Conservation (phyloP, 2,113 vertebrate species). For the Prunella fulvescens region DNA sequence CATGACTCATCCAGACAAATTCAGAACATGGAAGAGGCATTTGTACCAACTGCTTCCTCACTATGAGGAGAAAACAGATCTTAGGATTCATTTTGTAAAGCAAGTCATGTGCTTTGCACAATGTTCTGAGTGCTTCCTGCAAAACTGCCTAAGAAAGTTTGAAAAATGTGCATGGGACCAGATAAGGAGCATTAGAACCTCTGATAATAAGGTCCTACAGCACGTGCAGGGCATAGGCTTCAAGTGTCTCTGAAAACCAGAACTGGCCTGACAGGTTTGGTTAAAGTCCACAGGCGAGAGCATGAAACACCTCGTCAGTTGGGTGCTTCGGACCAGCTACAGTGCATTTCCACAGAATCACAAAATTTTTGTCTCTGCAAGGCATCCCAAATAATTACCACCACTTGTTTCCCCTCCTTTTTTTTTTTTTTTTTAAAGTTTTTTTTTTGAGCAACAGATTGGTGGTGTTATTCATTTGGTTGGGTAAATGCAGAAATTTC, state of each 20-base stretch:
- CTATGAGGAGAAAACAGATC: neutral
- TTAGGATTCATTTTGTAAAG: neutral
- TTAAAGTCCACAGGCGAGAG: neutral
- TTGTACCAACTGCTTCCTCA: neutral
- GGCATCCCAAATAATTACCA: neutral
- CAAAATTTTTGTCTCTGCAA: neutral
- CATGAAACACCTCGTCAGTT: neutral
- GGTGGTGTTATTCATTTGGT: neutral
- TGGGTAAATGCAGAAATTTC: neutral
- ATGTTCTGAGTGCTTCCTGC: rapidly evolving
- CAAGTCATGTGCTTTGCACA: neutral
- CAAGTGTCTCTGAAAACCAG: neutral
- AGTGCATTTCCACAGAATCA: neutral
- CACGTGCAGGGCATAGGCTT: neutral
- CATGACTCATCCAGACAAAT: neutral
- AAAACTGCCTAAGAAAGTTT: neutral
- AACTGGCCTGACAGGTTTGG: constrained; percentile 10
- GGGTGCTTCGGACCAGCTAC: neutral
- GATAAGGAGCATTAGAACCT: neutral
- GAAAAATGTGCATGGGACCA: neutral
- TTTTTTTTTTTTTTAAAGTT: neutral
- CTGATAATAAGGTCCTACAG: neutral
- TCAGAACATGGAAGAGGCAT: neutral
- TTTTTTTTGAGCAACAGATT: neutral
- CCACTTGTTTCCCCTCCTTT: rapidly evolving